Evolutionary conservation across 2,113 vertebrate species (phyloP).

Genomic region (Pygoscelis antarcticus): DNA sequence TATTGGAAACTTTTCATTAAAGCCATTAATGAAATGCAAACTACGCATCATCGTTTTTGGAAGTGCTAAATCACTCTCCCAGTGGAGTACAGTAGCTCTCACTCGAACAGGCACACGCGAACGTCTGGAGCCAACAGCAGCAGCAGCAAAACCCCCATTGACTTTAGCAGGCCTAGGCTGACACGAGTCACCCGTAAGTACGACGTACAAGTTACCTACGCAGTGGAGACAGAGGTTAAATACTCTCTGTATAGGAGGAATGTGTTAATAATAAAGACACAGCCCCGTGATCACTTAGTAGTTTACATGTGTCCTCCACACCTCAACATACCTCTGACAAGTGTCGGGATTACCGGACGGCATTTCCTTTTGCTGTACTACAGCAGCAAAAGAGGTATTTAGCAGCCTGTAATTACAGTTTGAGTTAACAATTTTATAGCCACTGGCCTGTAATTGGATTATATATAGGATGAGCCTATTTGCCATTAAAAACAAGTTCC

Average conservation of each 20-base stretch:
- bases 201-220: fast-evolving
- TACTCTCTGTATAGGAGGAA: background rate
- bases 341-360: background rate
- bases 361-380: background rate
- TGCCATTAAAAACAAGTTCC: background rate
- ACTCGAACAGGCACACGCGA: background rate
- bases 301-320: background rate
- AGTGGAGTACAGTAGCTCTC: background rate
- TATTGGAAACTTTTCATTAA: background rate
- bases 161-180: background rate
- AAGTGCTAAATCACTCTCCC: fast-evolving
- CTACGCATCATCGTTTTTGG: background rate
- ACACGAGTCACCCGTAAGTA: fast-evolving
- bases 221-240: fast-evolving
- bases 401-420: background rate
- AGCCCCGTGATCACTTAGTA: background rate
- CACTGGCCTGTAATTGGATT: background rate
- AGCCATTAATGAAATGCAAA: background rate
- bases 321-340: background rate
- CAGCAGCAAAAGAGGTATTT: background rate
- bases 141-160: background rate
- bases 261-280: background rate
- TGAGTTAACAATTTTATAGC: background rate
- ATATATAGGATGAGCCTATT: background rate
- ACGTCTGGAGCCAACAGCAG: background rate